phyloP scores from a whole-genome alignment of 2,113 vertebrate genomes.

The Hyla sarda region DNA sequence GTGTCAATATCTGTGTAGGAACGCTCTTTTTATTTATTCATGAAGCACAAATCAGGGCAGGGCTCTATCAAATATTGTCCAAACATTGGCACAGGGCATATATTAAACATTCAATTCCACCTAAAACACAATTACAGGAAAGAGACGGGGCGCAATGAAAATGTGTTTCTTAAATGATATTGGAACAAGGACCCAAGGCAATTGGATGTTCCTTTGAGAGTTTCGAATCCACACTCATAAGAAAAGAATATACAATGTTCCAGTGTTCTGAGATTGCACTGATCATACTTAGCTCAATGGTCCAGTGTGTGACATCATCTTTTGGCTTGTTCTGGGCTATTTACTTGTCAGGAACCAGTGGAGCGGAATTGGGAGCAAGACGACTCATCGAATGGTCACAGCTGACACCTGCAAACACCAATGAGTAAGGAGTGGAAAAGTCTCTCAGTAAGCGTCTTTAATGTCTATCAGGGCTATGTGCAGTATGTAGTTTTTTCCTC shows the following conservation, averaged over 20 bases:
- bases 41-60: conserved; percentile 36
- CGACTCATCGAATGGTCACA: conserved; percentile 44
- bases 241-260: conserved; percentile 47
- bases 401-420: conserved; percentile 59
- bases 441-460: conserved; percentile 37
- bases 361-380: conserved; percentile 54
- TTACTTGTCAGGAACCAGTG: conserved; percentile 53
- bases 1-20: conserved; percentile 28
- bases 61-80: conserved; percentile 52
- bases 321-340: conserved; percentile 52
- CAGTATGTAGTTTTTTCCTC: conserved; percentile 32
- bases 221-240: conserved; percentile 45
- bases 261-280: conserved; percentile 44
- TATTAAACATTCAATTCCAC: conserved; percentile 55
- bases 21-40: conserved; percentile 54
- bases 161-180: conserved; percentile 35
- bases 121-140: conserved; percentile 47
- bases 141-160: not conserved
- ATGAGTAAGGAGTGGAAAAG: conserved; percentile 43
- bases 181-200: conserved; percentile 44
- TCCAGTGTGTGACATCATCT: conserved; percentile 53
- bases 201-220: conserved; percentile 33
- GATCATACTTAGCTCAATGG: conserved; percentile 57
- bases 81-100: conserved; percentile 45
- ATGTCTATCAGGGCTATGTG: conserved; percentile 36